Evolutionary conservation across 2,888 invertebrate species (phyloP).

Genomic region (Zaprionus lineosus): DNA sequence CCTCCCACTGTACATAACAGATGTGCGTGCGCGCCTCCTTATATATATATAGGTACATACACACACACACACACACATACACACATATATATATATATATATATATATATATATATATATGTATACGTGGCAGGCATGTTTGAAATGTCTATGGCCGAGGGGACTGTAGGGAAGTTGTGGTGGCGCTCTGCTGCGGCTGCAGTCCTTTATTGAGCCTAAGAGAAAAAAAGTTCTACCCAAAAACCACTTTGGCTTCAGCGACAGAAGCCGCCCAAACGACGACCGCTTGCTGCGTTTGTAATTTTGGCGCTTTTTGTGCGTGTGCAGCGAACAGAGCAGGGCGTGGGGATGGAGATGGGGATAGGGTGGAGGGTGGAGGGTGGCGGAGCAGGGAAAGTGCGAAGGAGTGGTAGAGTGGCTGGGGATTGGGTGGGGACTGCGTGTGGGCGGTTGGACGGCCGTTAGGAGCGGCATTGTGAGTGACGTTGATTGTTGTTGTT

Average conservation of each 20-base stretch:
- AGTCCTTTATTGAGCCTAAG: conserved; percentile 67
- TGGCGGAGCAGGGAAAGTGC: not conserved
- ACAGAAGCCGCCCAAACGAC: conserved; percentile 20
- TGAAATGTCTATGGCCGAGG: not conserved
- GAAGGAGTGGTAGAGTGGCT: too few relatives aligned
- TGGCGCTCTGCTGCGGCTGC: conserved; percentile 46
- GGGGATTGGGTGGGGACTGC: too few relatives aligned
- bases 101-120: conserved; percentile 20
- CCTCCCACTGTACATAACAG: conserved; percentile 44
- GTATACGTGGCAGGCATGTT: not conserved
- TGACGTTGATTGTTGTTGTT: conserved; percentile 60
- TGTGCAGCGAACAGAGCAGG: conserved; percentile 52
- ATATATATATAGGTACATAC: conserved; percentile 15
- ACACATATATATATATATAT: conserved; percentile 24
- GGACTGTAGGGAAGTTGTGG: not conserved
- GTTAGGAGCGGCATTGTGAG: conserved; percentile 57
- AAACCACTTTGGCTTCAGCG: conserved; percentile 41
- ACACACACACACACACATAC: conserved; percentile 32
- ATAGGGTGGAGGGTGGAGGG: not conserved
- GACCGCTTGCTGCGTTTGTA: conserved; percentile 77
- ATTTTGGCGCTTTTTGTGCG: conserved; percentile 75
- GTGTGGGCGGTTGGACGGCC: too few relatives aligned
- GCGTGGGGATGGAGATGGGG: not conserved
- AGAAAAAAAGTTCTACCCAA: conserved; percentile 17
- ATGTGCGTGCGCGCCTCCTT: conserved; percentile 70